These are phyloP conservation scores for Calliopsis andreniformis DNA, from an alignment of 1,140 invertebrate genomes.

Conservation along the genomic window DNA sequence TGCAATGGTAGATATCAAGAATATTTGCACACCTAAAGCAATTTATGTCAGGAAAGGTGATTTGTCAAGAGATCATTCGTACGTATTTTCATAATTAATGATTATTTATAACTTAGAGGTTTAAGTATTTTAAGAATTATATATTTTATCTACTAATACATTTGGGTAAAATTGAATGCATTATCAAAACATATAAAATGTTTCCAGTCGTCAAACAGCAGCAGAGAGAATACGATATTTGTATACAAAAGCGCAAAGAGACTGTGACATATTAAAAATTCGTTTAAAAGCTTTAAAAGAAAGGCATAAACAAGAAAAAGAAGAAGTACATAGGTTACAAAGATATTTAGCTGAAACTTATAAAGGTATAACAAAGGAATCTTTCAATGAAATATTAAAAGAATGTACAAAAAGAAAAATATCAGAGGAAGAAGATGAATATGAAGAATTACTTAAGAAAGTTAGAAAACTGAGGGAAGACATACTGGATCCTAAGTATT, in stretches of 20 bases:
- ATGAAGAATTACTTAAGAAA: constrained; percentile 48
- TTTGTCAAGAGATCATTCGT: constrained; percentile 14
- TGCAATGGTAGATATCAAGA: not conserved
- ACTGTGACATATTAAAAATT: constrained; percentile 47
- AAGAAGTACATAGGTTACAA: constrained; percentile 46
- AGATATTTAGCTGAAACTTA: constrained; percentile 7
- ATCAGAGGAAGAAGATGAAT: constrained; percentile 44
- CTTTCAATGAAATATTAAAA: not conserved
- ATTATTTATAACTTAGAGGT: not conserved
- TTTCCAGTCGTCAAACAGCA: constrained; percentile 9
- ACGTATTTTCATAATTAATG: not conserved
- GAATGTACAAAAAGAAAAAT: constrained; percentile 12
- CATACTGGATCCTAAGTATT: not conserved
- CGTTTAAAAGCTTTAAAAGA: constrained; percentile 39
- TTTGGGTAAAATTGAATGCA: not conserved
- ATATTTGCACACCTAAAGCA: not conserved
- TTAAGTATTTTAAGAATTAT: not conserved
- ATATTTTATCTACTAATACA: too few relatives aligned
- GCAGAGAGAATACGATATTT: constrained; percentile 22
- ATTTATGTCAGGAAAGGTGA: constrained; percentile 8
- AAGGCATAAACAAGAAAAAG: constrained; percentile 49
- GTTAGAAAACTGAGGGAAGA: constrained; percentile 51
- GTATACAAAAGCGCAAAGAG: constrained; percentile 48
- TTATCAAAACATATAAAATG: not conserved
- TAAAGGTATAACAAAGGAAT: not conserved